A percentile compares a stretch with the other conserved stretches of the same genome.
phyloP scores from a whole-genome alignment of 2,113 vertebrate species.

The Platycercus adscitus region DNA sequence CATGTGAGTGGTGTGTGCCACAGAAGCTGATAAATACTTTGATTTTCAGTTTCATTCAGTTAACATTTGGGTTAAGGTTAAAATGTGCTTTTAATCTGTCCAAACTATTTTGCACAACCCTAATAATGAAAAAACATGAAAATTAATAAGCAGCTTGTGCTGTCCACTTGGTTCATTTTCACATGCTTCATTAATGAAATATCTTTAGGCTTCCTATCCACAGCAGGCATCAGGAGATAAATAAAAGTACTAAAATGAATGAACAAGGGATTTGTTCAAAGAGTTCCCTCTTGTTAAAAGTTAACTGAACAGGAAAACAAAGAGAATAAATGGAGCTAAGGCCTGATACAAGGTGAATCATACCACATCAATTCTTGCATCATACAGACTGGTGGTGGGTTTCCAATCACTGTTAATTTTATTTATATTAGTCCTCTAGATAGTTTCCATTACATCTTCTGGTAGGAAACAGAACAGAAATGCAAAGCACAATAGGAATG shows the following conservation, averaged over 20 bases:
- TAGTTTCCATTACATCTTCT: background rate
- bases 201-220: constrained; percentile 13
- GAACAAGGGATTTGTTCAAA: background rate
- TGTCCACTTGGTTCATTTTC: background rate
- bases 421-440: background rate
- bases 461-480: background rate
- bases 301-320: constrained; percentile 11
- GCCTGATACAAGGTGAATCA: background rate
- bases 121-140: background rate
- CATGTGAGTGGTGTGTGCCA: background rate
- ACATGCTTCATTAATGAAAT: constrained; percentile 6
- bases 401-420: background rate
- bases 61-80: background rate
- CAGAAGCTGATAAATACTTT: background rate
- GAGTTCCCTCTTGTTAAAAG: background rate
- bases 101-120: background rate
- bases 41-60: background rate
- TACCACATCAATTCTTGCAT: background rate
- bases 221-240: background rate
- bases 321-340: constrained; percentile 17
- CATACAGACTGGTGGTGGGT: background rate
- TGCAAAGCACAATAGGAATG: background rate
- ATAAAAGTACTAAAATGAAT: background rate
- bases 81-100: background rate
- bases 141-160: background rate